Conservation (phyloP, 2,888 invertebrate genomes). For the Lumbricus terrestris region DNA sequence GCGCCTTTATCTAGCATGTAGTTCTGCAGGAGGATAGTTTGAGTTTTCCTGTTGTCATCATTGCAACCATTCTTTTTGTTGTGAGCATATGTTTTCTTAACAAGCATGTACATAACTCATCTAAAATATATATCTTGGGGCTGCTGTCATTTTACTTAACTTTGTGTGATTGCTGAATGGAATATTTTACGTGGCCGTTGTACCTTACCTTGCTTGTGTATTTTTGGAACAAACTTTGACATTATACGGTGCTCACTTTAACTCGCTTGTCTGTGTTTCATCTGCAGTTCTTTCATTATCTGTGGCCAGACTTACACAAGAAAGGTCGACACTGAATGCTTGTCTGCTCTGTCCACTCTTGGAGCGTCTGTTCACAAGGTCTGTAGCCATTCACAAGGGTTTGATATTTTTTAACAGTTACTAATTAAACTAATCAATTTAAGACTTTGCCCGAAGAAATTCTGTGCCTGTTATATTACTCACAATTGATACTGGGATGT, state of each 20-base stretch:
- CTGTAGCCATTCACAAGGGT: background rate
- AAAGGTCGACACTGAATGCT: conserved; percentile 83
- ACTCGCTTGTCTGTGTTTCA: background rate
- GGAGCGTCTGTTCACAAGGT: conserved; percentile 89
- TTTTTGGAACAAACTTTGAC: background rate
- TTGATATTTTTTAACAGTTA: background rate
- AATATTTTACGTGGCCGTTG: background rate
- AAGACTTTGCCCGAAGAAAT: background rate
- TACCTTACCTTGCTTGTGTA: background rate
- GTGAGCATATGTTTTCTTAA: too few relatives aligned
- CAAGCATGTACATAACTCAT: too few relatives aligned
- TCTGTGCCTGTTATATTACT: too few relatives aligned
- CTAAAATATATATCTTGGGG: background rate
- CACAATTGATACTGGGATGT: too few relatives aligned
- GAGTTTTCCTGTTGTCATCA: too few relatives aligned
- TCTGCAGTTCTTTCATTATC: conserved; percentile 70
- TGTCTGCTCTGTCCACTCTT: conserved; percentile 75
- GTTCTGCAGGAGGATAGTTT: too few relatives aligned
- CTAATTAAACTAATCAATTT: background rate
- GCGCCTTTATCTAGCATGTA: too few relatives aligned
- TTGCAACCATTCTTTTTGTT: too few relatives aligned
- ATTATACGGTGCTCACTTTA: background rate
- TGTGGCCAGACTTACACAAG: conserved; percentile 95
- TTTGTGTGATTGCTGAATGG: background rate
- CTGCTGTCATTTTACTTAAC: background rate